Evolutionary conservation across 2,113 vertebrate species (phyloP), one percentile per base, ranked within the genome.

Genomic region (Anser cygnoides): DNA sequence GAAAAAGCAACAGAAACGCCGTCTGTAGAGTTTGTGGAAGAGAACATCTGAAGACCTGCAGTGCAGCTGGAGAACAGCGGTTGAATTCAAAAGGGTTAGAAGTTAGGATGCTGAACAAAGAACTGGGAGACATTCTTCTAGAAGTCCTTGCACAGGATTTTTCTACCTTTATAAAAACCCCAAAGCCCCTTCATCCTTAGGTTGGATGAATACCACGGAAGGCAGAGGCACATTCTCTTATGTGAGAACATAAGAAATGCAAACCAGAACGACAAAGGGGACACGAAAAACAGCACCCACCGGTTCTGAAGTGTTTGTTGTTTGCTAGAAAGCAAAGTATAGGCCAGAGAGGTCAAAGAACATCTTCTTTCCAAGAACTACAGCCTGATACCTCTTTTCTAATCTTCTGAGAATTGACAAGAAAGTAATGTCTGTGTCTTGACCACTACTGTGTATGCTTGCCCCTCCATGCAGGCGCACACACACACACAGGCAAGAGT

Each of bases 371-470:
- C 33, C 49, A 82, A 87, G 49, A 88, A 75, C 31, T 49, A 39
- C 43, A 78, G 41, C 26, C 29, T n/a, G 9, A 63, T 26, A 84
- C 61, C 22, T 75, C n/a, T 81, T 75, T 75, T 65, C 57, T 55
- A 10, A 74, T 52, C 73, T 77, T 77, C 46, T 35, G 33, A 71
- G 44, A 87, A 68, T 14, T 73, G 44, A 14, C 73, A 88, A 71
- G 46, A 35, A 62, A 59, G 33, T 46, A 54, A 29, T 3, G 4
- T n/a, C 49, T 62, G 17, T 7, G 37, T 35, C 80, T 81, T 52
- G 73, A 92, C 11, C 1, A 0, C 46, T 35, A 67, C 14, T n/a
- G 25, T 16, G 2, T 66, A 84, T 0, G 0, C 23, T 72, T 84
- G 35, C 18, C 18, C 37, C 18, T 61, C 35, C 25, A 7, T n/a